Base-by-base conservation (phyloP, 1,140 invertebrate genomes). In the Halesus radiatus region DNA sequence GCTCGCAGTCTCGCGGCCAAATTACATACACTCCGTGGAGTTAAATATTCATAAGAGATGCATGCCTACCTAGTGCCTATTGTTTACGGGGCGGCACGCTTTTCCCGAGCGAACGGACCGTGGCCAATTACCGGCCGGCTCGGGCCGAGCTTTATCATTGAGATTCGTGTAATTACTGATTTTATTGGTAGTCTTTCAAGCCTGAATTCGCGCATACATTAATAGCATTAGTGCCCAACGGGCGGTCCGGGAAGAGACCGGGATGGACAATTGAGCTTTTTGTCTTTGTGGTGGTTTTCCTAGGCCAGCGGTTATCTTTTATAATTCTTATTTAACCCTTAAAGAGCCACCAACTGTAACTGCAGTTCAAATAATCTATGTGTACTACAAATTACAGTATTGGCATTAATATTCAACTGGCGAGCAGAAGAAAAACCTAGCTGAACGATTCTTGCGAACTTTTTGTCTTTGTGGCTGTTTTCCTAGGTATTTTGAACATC, bases 41-140 rank as follows among this genome's bases (percentile, higher is more conserved):
- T 76, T 76, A 60, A 58, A 76, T 76, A 76, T 76, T 76, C 74
- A 76, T 76, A 76, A 76, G 74, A 56, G 29, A 13, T 45, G 74
- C 54, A 76, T 76, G 60, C 15, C 37, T 45, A 45, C 37, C 37
- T 32, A 32, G 32, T 32, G 32, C 32, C 53, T 76, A 60, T 76
- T 76, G 74, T 76, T 76, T 76, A 76, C 58, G 16, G 29, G 18
- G 1, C 29, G 72, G 74, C 74, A 60, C 74, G 74, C 54, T 60
- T 60, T 58, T 37, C 74, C 20, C 6, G n/a, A 16, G 23, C 45
- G 72, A 78, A 58, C 77, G 66, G 62, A 81, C 58, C 80, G 73
- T 81, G 72, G 58, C 80, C 80, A 81, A 81, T 81, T 81, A 81
- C 76, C 50, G 72, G 54, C 23, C 72, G 56, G 76, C 29, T 37